Base-by-base conservation (phyloP, 2,797 vertebrate species). In the Cuniculus paca region DNA sequence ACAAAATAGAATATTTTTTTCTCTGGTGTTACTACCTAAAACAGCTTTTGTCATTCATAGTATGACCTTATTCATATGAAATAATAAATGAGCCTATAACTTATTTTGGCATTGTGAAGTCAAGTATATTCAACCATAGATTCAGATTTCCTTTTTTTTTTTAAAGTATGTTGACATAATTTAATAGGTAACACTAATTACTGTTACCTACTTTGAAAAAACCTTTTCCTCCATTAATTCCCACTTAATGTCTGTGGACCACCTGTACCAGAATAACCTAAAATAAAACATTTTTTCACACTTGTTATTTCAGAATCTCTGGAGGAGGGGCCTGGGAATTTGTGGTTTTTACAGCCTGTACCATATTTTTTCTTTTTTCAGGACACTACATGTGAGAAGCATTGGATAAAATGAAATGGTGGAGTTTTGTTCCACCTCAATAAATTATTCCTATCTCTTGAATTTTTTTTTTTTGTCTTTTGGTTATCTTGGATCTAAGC, bases 211-310 rank as follows among this genome's bases (percentile, higher is more conserved):
- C 52, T 39, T 93, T 93, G 31, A 92, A 96, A 95, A 89, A 31
- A 74, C 4, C 13, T 94, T 94, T 90, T 65, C 61, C 56, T 39
- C 52, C 17, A 68, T 54, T 94, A 65, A 94, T 78, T 85, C 84
- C 56, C 90, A n/a, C 91, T 52, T 56, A 86, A 9, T 94, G 10
- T 83, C 39, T 80, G 2, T 94, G 11, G 31, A 90, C 78, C 63
- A 80, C 50, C 75, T 90, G 17, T 93, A 87, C 13, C 34, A 94
- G 42, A 96, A 86, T 88, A 94, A 94, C 19, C 56, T 97, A 74
- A 48, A 92, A 36, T 92, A 95, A 93, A 92, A n/a, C 45, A 96
- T 94, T 96, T 96, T 95, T 90, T 36, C 36, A 87, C 48, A 92
- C 19, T 6, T 78, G 34, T 13, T 93, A 42, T 80, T 90, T 84